Conservation (phyloP, 2,797 vertebrate species). For the Eulemur rubriventer region DNA sequence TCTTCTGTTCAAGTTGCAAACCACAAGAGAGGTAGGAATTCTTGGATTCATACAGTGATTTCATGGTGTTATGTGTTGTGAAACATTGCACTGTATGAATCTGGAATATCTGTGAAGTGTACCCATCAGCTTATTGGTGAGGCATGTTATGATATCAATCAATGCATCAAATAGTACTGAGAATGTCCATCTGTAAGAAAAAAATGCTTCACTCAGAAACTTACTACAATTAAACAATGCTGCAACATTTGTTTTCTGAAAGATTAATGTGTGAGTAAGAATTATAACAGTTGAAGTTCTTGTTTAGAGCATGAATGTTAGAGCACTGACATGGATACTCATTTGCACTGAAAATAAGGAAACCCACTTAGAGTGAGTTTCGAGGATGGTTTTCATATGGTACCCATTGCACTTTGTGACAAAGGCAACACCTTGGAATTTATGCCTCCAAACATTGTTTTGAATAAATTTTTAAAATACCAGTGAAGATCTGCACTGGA, state of each 20-base stretch:
- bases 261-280: conserved; percentile 52
- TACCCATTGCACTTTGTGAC: conserved; percentile 39
- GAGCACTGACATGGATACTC: conserved; percentile 28
- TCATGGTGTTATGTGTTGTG: conserved; percentile 86
- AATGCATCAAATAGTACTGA: conserved; percentile 60
- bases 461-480: conserved; percentile 53
- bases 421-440: conserved; percentile 59
- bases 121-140: conserved; percentile 82
- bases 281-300: conserved; percentile 28
- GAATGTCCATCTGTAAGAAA: conserved; percentile 57
- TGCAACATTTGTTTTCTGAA: conserved; percentile 74
- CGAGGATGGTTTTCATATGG: conserved; percentile 31
- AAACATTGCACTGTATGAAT: conserved; percentile 90
- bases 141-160: conserved; percentile 75
- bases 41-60: conserved; percentile 91
- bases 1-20: conserved; percentile 96
- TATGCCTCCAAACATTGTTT: conserved; percentile 49
- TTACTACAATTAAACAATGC: conserved; percentile 61
- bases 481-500: conserved; percentile 33
- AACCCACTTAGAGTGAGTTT: conserved; percentile 58
- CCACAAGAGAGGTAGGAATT: conserved; percentile 98
- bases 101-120: conserved; percentile 88
- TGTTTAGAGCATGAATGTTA: conserved; percentile 41
- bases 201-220: conserved; percentile 52
- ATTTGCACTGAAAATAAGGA: conserved; percentile 60